These are phyloP conservation scores for Pagrus major DNA, from an alignment of 2,113 vertebrate genomes.

Conservation along the genomic window DNA sequence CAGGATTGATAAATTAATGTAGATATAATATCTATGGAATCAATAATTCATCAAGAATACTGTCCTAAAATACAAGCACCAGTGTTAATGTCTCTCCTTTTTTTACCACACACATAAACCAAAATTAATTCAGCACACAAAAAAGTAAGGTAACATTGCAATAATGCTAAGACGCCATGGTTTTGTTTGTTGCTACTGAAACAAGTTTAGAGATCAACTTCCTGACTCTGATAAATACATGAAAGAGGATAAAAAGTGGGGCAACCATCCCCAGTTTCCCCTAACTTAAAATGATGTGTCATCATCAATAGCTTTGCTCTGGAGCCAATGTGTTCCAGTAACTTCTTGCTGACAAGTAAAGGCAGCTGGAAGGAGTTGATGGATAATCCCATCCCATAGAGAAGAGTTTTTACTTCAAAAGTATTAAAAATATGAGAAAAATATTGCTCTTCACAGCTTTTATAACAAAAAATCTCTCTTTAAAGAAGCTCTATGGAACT, in stretches of 20 bases:
- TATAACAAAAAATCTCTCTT: neutral
- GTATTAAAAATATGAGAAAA: neutral
- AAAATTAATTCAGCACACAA: neutral
- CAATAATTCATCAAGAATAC: neutral
- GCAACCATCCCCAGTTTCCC: conserved; percentile 37
- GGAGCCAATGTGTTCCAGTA: conserved; percentile 15
- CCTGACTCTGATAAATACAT: conserved; percentile 9
- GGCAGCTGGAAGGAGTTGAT: conserved; percentile 22
- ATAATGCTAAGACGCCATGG: neutral
- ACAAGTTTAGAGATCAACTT: neutral
- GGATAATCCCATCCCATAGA: conserved; percentile 27
- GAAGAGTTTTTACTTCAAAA: conserved; percentile 9
- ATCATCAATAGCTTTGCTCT: conserved; percentile 37
- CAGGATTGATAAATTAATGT: neutral
- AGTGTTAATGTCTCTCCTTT: neutral
- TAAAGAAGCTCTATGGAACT: no score
- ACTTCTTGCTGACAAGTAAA: conserved; percentile 23
- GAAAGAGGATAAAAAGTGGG: conserved; percentile 25
- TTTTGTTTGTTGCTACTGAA: neutral
- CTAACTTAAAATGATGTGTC: conserved; percentile 37
- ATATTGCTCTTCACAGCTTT: neutral
- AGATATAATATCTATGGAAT: neutral
- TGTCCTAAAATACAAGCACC: neutral
- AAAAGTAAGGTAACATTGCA: no score
- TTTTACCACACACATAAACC: neutral